These are phyloP conservation scores for Picathartes gymnocephalus DNA, from an alignment of 2,113 vertebrate genomes.

Conservation along the genomic window DNA sequence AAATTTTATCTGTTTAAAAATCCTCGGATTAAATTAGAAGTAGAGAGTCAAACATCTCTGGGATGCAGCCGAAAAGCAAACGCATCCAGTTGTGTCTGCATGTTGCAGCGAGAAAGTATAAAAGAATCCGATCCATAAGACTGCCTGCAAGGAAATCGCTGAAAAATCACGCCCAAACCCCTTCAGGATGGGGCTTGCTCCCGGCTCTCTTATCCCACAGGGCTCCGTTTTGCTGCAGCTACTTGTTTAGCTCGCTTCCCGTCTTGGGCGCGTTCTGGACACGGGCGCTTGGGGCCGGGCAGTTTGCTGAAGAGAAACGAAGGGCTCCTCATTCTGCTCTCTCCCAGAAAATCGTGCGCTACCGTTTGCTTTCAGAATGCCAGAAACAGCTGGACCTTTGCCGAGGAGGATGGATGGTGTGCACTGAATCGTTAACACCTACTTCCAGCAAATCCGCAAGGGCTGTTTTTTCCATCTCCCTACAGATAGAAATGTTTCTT, in stretches of 20 bases:
- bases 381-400: not conserved
- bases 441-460: not conserved
- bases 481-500: not conserved
- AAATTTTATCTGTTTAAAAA: not conserved
- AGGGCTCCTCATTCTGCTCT: not conserved
- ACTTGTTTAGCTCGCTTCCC: not conserved
- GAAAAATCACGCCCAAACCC: not conserved
- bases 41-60: not conserved
- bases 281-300: fast-evolving
- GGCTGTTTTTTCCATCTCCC: not conserved
- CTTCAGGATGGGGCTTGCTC: not conserved
- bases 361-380: not conserved
- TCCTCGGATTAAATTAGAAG: not conserved
- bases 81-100: fast-evolving
- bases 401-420: not conserved
- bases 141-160: fast-evolving
- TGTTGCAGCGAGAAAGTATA: fast-evolving
- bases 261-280: not conserved
- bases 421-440: not conserved
- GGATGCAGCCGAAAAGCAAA: not conserved
- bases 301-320: not conserved
- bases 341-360: not conserved
- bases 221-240: not conserved
- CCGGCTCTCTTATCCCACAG: fast-evolving
- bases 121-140: fast-evolving